Base-by-base conservation (phyloP, 2,888 invertebrate genomes). In the Mythimna vitellina region DNA sequence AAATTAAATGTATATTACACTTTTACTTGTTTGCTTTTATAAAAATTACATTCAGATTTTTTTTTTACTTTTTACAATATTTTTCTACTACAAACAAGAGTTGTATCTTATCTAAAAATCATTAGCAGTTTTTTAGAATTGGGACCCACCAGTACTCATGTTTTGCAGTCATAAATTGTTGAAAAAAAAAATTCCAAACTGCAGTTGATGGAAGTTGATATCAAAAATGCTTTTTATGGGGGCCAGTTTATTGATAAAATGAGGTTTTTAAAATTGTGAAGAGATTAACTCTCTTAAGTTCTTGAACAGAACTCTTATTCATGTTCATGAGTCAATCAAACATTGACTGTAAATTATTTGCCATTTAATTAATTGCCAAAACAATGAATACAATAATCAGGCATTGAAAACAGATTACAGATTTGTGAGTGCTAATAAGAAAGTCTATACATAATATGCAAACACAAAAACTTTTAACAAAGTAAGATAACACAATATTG, bases 1-100 rank as follows among this genome's bases (percentile, higher is more conserved):
- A 5, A 46, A 65, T 73, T 25, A 42, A 62, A 63, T 22, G 20
- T n/a, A 22, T n/a, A 8, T 49, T n/a, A 51, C 56, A 73, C 17
- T 3, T n/a, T n/a, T 29, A 7, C 14, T 57, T 14, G 4, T 22
- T 4, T 49, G 38, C 42, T 25, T 67, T 22, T 73, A 51, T 51
- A 51, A 9, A 46, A 46, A 20, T 49, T 49, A 20, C 10, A 56
- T 56, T 49, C 1, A 14, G 7, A 14, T 10, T 7, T 46, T 29
- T 25, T 20, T 14, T 14, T 64, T 29, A 17, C 1, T 3, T 29
- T 10, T 53, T 29, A 20, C 6, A 2, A 12, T 14, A 35, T 29
- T 22, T 22, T 42, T 14, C 14, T 14, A 25, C 22, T 32, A 35
- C 14, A 20, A 70, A 38, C n/a, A 3, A 14, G 42, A 14, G 42